Conservation (phyloP, 2,113 vertebrate genomes). For the Pteropus alecto region DNA sequence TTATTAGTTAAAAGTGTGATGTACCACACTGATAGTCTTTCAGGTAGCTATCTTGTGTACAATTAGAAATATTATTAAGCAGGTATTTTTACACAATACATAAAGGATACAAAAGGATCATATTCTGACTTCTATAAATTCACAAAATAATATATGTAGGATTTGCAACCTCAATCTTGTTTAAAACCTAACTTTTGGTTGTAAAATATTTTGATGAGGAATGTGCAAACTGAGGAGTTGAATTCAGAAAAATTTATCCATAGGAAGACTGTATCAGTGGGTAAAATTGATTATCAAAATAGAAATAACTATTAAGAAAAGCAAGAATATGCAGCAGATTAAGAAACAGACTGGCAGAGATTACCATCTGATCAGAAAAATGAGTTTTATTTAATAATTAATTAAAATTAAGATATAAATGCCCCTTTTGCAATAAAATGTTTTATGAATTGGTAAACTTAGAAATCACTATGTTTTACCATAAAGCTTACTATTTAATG, state of each 20-base stretch:
- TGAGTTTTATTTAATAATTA: background rate
- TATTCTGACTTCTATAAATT: background rate
- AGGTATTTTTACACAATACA: conserved; percentile 22
- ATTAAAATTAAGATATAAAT: background rate
- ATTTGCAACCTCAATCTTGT: conserved; percentile 1
- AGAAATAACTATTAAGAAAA: background rate
- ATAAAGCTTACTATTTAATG: background rate
- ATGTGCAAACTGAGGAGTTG: background rate
- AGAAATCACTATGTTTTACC: background rate
- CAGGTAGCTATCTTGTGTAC: background rate
- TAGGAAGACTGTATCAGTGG: background rate
- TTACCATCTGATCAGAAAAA: background rate
- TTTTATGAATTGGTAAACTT: background rate
- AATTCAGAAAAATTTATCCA: conserved; percentile 43
- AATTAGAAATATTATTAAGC: conserved; percentile 22
- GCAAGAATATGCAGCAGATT: background rate
- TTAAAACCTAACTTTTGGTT: conserved; percentile 18
- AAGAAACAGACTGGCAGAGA: conserved; percentile 7
- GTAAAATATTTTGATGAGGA: conserved; percentile 48
- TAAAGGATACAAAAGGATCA: background rate
- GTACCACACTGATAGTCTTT: background rate
- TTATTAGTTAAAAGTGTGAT: conserved; percentile 4
- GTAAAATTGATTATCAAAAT: conserved; percentile 5
- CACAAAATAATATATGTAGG: background rate
- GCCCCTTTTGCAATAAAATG: background rate